Base-by-base conservation (phyloP, 1,140 invertebrate species). In the Bilobella aurantiaca region DNA sequence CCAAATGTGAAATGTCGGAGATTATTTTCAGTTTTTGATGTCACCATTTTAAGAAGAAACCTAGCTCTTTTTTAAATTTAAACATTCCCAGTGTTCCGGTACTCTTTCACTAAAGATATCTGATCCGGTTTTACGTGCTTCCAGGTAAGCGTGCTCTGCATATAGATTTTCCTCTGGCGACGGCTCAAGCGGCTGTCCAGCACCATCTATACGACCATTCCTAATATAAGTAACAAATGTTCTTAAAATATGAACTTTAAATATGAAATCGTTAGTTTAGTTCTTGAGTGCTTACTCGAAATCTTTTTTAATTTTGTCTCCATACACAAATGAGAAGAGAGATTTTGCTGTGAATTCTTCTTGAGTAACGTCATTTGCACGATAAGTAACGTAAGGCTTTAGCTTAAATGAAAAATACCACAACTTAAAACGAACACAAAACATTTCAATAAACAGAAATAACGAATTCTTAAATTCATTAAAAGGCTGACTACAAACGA, bases 301-400 rank as follows among this genome's bases (percentile, higher is more conserved):
- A 76, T 94, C 91, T 65, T 85, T 79, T 5, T 81, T 79, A 57
- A 96, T 91, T 77, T 94, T 93, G 63, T 82, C 74, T 1, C 83
- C 84, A 78, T 96, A 96, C 0, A 91, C 80, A 1, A 84, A 83
- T 76, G 91, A 81, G 75, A 96, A 96, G 21, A 96, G 79, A 75
- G 92, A 85, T 78, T 91, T 75, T 8, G 92, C 79, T 18, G 90
- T 93, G 71, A 93, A 92, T 77, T 89, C 84, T 8, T 84, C 82
- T 76, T 93, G 87, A 16, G 79, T 75, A 2, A 94, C 81, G 62
- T 91, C 85, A 12, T 82, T 78, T 0, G 84, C 82, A 77, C 82
- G 83, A 73, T 96, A 97, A 0, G 91, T 91, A 0, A 97, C 94
- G 75, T 98, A 98, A 0, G 95, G 91, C 77, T 94, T 95, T 28